Base-by-base conservation (phyloP, 2,888 invertebrate species). In the Emesis furor region DNA sequence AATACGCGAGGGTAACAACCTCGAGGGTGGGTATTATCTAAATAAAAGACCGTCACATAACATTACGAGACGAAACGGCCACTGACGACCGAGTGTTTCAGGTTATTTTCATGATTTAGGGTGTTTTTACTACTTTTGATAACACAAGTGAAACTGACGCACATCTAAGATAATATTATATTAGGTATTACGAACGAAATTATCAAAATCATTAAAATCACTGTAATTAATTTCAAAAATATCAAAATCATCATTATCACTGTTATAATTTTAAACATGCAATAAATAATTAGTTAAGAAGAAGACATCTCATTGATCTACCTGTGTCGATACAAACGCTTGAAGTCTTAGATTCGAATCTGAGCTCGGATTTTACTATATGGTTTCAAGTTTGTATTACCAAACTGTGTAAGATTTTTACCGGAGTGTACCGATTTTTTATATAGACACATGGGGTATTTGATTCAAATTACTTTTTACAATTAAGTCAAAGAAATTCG, bases 1-100 rank as follows among this genome's bases (percentile, higher is more conserved):
- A 91, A 90, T 90, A 89, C 87, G 89, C 91, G 91, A 90, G 94
- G 95, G 94, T 96, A 95, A 94, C 92, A 93, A 95, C 95, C 96
- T 91, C 92, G 90, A 92, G 95, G 95, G 95, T 95, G 94, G 90
- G 93, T 91, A 91, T 93, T 93, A 91, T 95, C 94, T 95, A 95
- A 96, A 96, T 96, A 95, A 95, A 94, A 96, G 93, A 93, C 91
- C 93, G 93, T 93, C 93, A 93, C 92, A 93, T 92, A 24, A 65
- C 65, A 65, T 91, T 91, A 91, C 91, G 85, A 91, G 92, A 90
- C 65, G 65, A 91, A 91, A 90, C 92, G 92, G 92, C 91, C 92
- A 92, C 91, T 88, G 90, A 92, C 91, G 91, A 91, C 84, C 82
- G 89, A 87, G 89, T 89, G 87, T 86, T 87, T 30, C 17, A 62